Conservation (phyloP, 2,888 invertebrate species). For the Leucozona laternaria region DNA sequence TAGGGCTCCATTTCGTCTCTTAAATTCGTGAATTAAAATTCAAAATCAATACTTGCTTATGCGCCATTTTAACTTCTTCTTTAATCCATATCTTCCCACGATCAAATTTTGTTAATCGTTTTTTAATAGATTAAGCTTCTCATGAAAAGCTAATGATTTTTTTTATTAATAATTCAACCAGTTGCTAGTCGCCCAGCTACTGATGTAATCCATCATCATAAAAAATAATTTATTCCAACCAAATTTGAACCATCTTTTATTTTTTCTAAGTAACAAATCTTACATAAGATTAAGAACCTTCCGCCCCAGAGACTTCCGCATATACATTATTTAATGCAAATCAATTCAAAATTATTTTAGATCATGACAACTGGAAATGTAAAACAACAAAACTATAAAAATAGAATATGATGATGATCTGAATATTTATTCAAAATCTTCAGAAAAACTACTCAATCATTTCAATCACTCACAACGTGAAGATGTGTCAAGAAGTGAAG, state of each 20-base stretch:
- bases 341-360: background rate
- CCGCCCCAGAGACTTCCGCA: slow-evolving; percentile 21
- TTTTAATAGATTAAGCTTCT: slow-evolving; percentile 13
- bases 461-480: background rate
- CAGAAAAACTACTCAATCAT: background rate
- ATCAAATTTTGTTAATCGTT: slow-evolving; percentile 19
- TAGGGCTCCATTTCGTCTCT: slow-evolving; percentile 1
- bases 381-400: background rate
- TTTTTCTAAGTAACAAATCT: background rate
- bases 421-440: slow-evolving; percentile 7
- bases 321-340: slow-evolving; percentile 23
- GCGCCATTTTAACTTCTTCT: background rate
- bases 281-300: background rate
- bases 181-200: background rate
- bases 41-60: background rate
- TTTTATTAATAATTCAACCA: background rate
- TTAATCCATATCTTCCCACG: slow-evolving; percentile 15
- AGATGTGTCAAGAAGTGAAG: background rate
- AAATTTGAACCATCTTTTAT: background rate
- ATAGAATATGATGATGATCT: slow-evolving; percentile 5
- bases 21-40: background rate
- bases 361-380: background rate
- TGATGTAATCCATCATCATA: slow-evolving; percentile 16
- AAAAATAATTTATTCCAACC: background rate
- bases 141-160: background rate